A percentile compares a stretch with the other conserved stretches of the same genome.
phyloP scores from a whole-genome alignment of 2,888 invertebrate species.

The Microchrysa polita region DNA sequence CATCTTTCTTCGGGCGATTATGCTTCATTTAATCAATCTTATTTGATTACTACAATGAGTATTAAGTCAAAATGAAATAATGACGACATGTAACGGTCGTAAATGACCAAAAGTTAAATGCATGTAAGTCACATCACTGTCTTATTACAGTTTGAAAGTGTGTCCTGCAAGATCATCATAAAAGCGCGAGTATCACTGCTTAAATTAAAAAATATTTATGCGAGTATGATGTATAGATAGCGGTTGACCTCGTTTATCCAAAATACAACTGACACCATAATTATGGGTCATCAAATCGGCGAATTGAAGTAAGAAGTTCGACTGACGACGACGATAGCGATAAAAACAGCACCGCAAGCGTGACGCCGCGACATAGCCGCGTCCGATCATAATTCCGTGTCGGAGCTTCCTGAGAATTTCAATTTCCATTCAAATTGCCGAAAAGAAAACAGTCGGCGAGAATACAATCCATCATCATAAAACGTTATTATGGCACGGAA shows the following conservation, averaged over 20 bases:
- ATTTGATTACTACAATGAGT: conserved; percentile 6
- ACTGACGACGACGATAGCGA: too few relatives aligned
- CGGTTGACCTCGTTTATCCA: conserved; percentile 41
- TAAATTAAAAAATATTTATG: too few relatives aligned
- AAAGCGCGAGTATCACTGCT: neutral
- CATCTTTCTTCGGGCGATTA: neutral
- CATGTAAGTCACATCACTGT: neutral
- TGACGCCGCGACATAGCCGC: too few relatives aligned
- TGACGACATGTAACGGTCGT: neutral
- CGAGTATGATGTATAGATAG: too few relatives aligned
- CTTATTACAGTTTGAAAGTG: neutral
- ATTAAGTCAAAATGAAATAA: conserved; percentile 9
- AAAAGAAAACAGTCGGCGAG: neutral
- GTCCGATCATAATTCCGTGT: neutral
- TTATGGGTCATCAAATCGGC: conserved; percentile 35
- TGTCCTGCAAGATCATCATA: neutral
- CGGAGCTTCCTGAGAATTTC: conserved; percentile 10
- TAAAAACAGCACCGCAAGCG: conserved; percentile 23
- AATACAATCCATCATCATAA: conserved; percentile 42
- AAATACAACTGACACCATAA: conserved; percentile 41
- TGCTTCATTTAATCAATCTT: neutral
- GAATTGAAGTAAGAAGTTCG: conserved; percentile 30
- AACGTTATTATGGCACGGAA: conserved; percentile 33
- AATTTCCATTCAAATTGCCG: conserved; percentile 32
- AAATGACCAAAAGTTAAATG: neutral